phyloP scores from a whole-genome alignment of 2,888 invertebrate genomes.

The Epinotia bilunana region DNA sequence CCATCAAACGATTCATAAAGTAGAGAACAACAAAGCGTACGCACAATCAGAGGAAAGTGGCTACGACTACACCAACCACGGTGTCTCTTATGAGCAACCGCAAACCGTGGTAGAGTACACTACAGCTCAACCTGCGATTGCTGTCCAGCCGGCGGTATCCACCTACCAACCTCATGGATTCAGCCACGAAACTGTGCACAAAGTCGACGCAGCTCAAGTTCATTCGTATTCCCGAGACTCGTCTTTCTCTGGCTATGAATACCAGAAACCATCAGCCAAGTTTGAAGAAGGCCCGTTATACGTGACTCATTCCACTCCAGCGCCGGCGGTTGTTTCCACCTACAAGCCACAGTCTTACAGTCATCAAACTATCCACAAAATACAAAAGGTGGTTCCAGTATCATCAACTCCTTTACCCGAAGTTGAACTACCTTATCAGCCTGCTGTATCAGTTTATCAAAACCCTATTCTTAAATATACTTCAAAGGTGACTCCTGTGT shows the following conservation, averaged over 20 bases:
- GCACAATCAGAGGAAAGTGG: slow-evolving; percentile 40
- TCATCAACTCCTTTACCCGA: slow-evolving; percentile 63
- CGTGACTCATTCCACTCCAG: slow-evolving; percentile 58
- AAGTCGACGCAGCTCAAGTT: slow-evolving; percentile 63
- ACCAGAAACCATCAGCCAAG: slow-evolving; percentile 52
- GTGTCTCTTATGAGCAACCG: slow-evolving; percentile 55
- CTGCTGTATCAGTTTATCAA: slow-evolving; percentile 62
- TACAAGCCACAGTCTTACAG: slow-evolving; percentile 69
- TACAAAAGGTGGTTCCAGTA: slow-evolving; percentile 61
- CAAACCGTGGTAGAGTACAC: slow-evolving; percentile 56
- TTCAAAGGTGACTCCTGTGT: slow-evolving; percentile 63
- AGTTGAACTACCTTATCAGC: slow-evolving; percentile 60
- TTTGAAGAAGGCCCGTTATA: slow-evolving; percentile 61
- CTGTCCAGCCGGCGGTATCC: slow-evolving; percentile 56
- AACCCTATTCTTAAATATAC: slow-evolving; percentile 71
- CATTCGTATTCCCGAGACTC: slow-evolving; percentile 59
- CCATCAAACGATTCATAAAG: slow-evolving; percentile 67
- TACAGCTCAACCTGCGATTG: slow-evolving; percentile 55
- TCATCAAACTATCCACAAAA: slow-evolving; percentile 71
- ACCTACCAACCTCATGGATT: slow-evolving; percentile 65
- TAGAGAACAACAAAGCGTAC: slow-evolving; percentile 51
- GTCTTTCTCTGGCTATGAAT: slow-evolving; percentile 53
- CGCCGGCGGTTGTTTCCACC: slow-evolving; percentile 60
- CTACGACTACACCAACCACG: slow-evolving; percentile 53
- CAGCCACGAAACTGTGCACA: slow-evolving; percentile 67